Evolutionary conservation across 2,113 vertebrate species (phyloP).

Genomic region (Eulemur macaco): DNA sequence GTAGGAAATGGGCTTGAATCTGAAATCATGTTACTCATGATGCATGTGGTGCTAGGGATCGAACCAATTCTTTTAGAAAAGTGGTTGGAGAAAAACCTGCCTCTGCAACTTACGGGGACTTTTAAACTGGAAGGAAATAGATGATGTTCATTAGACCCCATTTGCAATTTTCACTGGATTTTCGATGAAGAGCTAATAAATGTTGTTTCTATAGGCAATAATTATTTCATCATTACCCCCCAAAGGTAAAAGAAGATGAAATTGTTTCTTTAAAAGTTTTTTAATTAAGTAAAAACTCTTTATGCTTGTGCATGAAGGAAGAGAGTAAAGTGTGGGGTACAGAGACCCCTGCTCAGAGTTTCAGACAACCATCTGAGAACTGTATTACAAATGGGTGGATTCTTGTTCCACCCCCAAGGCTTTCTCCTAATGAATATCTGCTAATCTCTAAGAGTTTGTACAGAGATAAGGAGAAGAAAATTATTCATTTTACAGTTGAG

Average conservation of each 20-base stretch:
- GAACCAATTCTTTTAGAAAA: constrained; percentile 12
- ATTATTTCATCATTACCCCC: background rate
- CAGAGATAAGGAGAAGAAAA: background rate
- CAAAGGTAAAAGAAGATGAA: background rate
- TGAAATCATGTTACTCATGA: constrained; percentile 38
- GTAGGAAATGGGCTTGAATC: constrained; percentile 47
- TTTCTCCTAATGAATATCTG: background rate
- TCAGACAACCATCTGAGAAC: background rate
- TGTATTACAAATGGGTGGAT: background rate
- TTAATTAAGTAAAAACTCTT: background rate
- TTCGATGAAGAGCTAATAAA: background rate
- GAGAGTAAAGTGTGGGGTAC: background rate
- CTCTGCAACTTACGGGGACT: background rate
- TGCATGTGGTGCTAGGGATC: background rate
- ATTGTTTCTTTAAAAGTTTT: background rate
- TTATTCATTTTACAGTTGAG: background rate
- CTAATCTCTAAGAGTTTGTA: background rate
- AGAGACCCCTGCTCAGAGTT: background rate
- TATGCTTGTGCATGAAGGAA: background rate
- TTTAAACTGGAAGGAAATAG: constrained; percentile 9
- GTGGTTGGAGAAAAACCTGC: background rate
- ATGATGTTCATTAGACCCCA: background rate
- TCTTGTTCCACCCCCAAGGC: background rate
- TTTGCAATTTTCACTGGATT: background rate
- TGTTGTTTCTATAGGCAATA: background rate